Evolutionary conservation across 2,797 vertebrate genomes (phyloP).

Genomic region (Acanthurus leucopareius): DNA sequence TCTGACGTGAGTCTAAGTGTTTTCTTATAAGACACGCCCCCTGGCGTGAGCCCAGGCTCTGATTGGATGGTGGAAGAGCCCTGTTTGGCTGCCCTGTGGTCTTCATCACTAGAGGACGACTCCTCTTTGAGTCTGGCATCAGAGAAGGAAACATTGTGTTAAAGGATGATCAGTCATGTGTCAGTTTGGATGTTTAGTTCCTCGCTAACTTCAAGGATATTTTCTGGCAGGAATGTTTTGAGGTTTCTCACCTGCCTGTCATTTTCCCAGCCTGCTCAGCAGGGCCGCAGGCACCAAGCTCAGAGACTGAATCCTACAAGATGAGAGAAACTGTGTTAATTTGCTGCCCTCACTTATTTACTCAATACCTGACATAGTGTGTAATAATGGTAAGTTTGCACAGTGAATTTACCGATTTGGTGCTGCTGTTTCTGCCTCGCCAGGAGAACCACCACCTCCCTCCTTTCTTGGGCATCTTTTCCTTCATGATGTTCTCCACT

Average conservation of each 20-base stretch:
- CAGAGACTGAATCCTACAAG: slow-evolving; percentile 87
- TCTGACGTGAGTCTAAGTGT: slow-evolving; percentile 94
- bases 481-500: slow-evolving; percentile 95
- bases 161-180: neutral
- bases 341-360: neutral
- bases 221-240: neutral
- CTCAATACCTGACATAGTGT: neutral
- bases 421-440: slow-evolving; percentile 90
- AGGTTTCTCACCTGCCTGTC: slow-evolving; percentile 84
- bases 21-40: slow-evolving; percentile 93
- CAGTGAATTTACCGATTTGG: slow-evolving; percentile 85
- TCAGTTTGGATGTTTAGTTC: neutral
- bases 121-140: slow-evolving; percentile 91
- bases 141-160: neutral
- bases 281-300: slow-evolving; percentile 76
- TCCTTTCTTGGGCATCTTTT: slow-evolving; percentile 99
- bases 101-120: slow-evolving; percentile 95
- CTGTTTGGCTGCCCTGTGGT: slow-evolving; percentile 84
- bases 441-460: slow-evolving; percentile 99
- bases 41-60: slow-evolving; percentile 75
- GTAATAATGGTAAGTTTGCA: neutral
- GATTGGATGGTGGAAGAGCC: slow-evolving; percentile 75
- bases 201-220: neutral
- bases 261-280: slow-evolving; percentile 82
- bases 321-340: neutral